Percentiles rank a stretch among this genome's conserved stretches.
Evolutionary conservation across 2,113 vertebrate genomes (phyloP).

Genomic region (Actinemys pallida): DNA sequence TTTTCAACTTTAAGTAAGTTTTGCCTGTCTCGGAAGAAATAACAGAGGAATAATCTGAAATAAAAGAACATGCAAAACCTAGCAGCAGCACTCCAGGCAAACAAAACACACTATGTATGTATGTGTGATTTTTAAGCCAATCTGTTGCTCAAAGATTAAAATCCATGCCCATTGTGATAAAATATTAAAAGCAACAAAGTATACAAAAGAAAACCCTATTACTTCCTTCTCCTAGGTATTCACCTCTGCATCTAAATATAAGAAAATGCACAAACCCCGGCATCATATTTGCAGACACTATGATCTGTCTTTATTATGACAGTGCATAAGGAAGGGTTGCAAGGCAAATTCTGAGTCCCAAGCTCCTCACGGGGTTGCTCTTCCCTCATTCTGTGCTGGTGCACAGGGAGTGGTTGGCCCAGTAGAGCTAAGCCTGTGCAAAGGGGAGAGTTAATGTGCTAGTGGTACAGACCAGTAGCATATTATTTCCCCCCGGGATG

Average conservation of each 20-base stretch:
- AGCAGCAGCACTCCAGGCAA: conserved; percentile 24
- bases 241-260: conserved; percentile 17
- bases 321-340: too few species aligned
- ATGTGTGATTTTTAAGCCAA: too few species aligned
- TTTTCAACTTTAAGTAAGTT: conserved; percentile 67
- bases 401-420: not conserved
- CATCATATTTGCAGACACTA: not conserved
- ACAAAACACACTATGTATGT: conserved; percentile 9
- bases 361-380: too few species aligned
- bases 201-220: conserved; percentile 35
- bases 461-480: not conserved
- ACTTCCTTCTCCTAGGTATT: conserved; percentile 39
- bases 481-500: not conserved
- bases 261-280: conserved; percentile 5
- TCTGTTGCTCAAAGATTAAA: too few species aligned
- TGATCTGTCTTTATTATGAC: not conserved
- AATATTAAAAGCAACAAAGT: conserved; percentile 36
- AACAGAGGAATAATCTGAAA: conserved; percentile 22
- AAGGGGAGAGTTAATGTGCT: not conserved
- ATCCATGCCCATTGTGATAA: too few species aligned
- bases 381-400: not conserved
- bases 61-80: conserved; percentile 48
- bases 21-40: conserved; percentile 39
- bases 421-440: not conserved
- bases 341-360: too few species aligned